These are phyloP conservation scores for Crotalus horridus DNA, from an alignment of 2,113 vertebrate species.

Conservation along the genomic window DNA sequence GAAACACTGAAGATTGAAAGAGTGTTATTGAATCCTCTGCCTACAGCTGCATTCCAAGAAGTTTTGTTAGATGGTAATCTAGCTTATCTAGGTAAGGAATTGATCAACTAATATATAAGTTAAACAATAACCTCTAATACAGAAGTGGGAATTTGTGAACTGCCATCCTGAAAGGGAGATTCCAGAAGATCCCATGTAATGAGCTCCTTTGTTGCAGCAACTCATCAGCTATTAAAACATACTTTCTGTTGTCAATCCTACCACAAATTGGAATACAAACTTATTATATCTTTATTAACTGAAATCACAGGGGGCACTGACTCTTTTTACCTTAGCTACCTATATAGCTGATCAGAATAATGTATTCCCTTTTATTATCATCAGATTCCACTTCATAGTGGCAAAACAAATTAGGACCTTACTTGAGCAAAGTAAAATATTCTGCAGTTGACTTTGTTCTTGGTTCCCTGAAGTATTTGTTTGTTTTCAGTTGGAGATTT, in stretches of 20 bases:
- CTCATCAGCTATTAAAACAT: background rate
- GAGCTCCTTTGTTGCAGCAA: background rate
- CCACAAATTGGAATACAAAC: background rate
- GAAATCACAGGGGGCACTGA: background rate
- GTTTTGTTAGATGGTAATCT: background rate
- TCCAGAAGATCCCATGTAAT: background rate
- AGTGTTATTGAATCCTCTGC: background rate
- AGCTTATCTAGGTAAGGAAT: background rate
- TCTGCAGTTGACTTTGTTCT: background rate
- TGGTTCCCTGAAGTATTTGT: conserved; percentile 31
- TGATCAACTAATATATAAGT: background rate
- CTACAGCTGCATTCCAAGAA: background rate
- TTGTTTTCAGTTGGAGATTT: conserved; percentile 34
- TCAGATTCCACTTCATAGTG: background rate
- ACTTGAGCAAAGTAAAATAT: background rate
- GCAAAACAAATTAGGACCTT: background rate
- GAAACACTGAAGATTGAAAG: background rate
- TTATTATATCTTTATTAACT: background rate
- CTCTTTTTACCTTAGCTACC: background rate
- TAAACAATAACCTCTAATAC: background rate
- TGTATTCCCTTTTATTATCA: background rate
- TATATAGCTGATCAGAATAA: background rate
- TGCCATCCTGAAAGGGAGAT: background rate
- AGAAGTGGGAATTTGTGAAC: background rate
- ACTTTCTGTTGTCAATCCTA: background rate